A percentile compares a stretch with the other conserved stretches of the same genome.
Conservation (phyloP, 2,888 invertebrate genomes). For the Melangyna quadrimaculata region DNA sequence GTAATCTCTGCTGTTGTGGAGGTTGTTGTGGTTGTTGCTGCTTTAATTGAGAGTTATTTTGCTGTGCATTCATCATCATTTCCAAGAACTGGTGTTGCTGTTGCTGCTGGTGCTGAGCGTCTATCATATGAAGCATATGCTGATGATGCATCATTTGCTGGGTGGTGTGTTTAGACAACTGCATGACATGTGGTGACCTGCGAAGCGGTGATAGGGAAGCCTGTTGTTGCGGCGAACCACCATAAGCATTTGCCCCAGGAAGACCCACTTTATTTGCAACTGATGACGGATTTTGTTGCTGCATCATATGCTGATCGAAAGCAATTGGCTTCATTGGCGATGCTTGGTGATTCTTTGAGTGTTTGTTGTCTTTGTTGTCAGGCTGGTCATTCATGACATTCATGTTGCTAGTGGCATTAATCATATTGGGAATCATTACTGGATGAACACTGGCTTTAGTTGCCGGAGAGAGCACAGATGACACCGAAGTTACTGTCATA, state of each 20-base stretch:
- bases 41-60: conserved; percentile 66
- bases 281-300: conserved; percentile 76
- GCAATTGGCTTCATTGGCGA: conserved; percentile 41
- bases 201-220: conserved; percentile 74
- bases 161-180: conserved; percentile 75
- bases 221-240: conserved; percentile 76
- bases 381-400: conserved; percentile 28
- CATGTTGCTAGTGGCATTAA: conserved; percentile 43
- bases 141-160: conserved; percentile 74
- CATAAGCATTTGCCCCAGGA: conserved; percentile 27
- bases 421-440: conserved; percentile 40
- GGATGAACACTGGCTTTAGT: conserved; percentile 51
- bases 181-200: conserved; percentile 76
- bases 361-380: conserved; percentile 53
- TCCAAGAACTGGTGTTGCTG: conserved; percentile 43
- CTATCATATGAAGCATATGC: conserved; percentile 67
- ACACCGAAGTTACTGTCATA: conserved; percentile 59
- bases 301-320: conserved; percentile 52
- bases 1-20: conserved; percentile 39
- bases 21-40: conserved; percentile 68
- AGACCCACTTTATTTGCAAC: conserved; percentile 77
- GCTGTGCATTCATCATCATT: conserved; percentile 69
- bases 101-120: conserved; percentile 74
- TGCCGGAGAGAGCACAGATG: conserved; percentile 44
- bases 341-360: conserved; percentile 36